phyloP scores from a whole-genome alignment of 2,888 invertebrate species.

The Cantharis lateralis region DNA sequence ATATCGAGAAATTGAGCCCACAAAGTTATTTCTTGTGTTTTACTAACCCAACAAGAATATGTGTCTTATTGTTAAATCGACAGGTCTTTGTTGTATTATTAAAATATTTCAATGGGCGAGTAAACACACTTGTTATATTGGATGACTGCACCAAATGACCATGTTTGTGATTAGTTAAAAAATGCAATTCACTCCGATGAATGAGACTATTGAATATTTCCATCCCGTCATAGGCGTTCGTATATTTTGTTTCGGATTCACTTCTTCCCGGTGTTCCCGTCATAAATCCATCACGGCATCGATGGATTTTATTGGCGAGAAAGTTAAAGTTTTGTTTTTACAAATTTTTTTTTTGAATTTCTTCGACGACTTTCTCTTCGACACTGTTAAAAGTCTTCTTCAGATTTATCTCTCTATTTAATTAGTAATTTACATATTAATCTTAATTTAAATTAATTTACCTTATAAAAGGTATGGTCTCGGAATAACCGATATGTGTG shows the following conservation, averaged over 20 bases:
- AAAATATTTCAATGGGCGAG: conserved; percentile 17
- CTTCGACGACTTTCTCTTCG: background rate
- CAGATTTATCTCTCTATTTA: background rate
- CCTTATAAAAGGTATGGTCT: background rate
- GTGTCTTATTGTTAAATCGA: background rate
- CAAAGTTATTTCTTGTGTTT: background rate
- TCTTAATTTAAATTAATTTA: conserved; percentile 3
- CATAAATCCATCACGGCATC: background rate
- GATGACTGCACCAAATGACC: conserved; percentile 32
- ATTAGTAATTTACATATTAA: background rate
- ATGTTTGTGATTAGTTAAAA: conserved; percentile 36
- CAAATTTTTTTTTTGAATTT: background rate
- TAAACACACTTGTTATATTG: conserved; percentile 31
- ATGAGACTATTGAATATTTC: conserved; percentile 30
- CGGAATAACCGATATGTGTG: background rate
- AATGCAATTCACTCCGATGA: conserved; percentile 47
- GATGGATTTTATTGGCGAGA: background rate
- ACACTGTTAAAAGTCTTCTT: background rate
- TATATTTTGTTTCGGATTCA: background rate
- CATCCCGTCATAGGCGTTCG: background rate
- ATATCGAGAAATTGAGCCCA: background rate
- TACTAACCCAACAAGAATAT: background rate
- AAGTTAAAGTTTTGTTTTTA: background rate
- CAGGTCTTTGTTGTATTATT: background rate
- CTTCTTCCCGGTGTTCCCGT: background rate